These are phyloP conservation scores for Tenodera sinensis DNA, from an alignment of 2,888 invertebrate genomes.

Conservation along the genomic window DNA sequence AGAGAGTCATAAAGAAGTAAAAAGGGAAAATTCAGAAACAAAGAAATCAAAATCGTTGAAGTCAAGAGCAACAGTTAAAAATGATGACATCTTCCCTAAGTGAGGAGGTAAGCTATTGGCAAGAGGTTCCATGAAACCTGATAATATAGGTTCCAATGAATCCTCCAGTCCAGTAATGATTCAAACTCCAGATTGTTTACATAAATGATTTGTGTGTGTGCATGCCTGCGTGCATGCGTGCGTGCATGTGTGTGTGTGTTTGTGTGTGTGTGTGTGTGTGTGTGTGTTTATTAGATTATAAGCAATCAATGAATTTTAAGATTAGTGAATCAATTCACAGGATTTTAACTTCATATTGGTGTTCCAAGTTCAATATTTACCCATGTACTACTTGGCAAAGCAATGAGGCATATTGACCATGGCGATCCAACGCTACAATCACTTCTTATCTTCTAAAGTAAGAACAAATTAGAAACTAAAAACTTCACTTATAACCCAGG, in stretches of 20 bases:
- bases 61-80: constrained; percentile 11
- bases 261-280: too few species aligned
- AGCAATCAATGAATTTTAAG: neutral
- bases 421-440: too few species aligned
- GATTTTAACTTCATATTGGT: neutral
- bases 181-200: too few species aligned
- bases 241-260: too few species aligned
- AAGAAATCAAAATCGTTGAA: constrained; percentile 14
- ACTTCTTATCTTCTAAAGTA: too few species aligned
- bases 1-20: constrained; percentile 8
- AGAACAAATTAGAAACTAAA: too few species aligned
- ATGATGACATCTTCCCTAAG: constrained; percentile 20
- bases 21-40: constrained; percentile 20
- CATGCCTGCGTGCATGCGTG: too few species aligned
- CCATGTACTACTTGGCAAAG: too few species aligned
- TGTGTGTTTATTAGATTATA: neutral
- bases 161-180: constrained; percentile 28
- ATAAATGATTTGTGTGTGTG: too few species aligned
- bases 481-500: too few species aligned
- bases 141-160: constrained; percentile 38
- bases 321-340: neutral
- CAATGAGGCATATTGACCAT: too few species aligned
- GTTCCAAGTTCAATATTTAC: neutral
- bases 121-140: constrained; percentile 47
- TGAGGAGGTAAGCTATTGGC: constrained; percentile 42